Conservation (phyloP, 1,140 invertebrate genomes). For the Ooceraea biroi region DNA sequence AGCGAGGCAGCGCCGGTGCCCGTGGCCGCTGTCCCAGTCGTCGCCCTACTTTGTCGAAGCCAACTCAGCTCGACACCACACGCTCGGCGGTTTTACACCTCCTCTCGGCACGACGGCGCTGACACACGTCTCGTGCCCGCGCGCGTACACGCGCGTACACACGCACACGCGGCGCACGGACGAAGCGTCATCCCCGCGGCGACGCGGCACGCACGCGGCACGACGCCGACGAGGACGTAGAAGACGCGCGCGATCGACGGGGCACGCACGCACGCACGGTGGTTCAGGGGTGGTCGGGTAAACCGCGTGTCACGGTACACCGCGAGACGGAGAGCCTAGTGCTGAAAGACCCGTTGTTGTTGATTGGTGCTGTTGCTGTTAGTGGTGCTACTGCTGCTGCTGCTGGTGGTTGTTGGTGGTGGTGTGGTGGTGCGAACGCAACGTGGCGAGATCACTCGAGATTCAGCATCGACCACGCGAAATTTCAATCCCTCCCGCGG, state of each 20-base stretch:
- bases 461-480: conserved; percentile 48
- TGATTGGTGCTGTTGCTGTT: too few relatives aligned
- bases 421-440: conserved; percentile 21
- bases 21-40: conserved; percentile 84
- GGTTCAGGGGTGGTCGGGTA: neutral
- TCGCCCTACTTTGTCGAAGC: conserved; percentile 86
- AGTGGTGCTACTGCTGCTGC: too few relatives aligned
- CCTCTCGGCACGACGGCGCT: conserved; percentile 67
- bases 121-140: conserved; percentile 65
- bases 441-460: conserved; percentile 27
- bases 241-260: conserved; percentile 14
- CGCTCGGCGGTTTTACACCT: conserved; percentile 76
- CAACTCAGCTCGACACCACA: conserved; percentile 82
- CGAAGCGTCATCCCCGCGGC: neutral
- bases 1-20: conserved; percentile 81
- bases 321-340: neutral
- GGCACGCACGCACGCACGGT: neutral
- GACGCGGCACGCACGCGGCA: conserved; percentile 22
- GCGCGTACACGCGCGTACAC: conserved; percentile 57
- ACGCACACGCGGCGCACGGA: conserved; percentile 19
- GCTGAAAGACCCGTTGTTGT: neutral
- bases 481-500: conserved; percentile 4
- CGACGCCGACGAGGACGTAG: conserved; percentile 25
- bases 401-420: neutral
- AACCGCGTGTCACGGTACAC: neutral